Percentiles rank a stretch among this genome's conserved stretches.
Conservation (phyloP, 2,888 invertebrate species). For the Venustoraphidia nigricollis region DNA sequence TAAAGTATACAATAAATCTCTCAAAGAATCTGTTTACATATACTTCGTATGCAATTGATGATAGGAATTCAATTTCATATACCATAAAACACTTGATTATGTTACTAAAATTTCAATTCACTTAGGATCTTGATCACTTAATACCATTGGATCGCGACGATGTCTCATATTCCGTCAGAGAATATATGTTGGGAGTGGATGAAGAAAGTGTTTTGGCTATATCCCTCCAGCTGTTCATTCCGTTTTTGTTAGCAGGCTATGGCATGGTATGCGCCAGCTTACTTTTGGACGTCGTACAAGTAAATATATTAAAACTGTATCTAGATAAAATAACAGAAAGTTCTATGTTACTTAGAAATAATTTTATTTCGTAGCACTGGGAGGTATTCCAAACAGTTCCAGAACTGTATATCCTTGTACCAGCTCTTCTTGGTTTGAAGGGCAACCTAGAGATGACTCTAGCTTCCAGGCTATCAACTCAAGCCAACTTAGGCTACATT, state of each 20-base stretch:
- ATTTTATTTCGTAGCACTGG: constrained; percentile 50
- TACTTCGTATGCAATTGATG: no score
- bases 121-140: no score
- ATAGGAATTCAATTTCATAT: no score
- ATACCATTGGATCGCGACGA: no score
- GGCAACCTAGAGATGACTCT: constrained; percentile 92
- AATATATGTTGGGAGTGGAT: constrained; percentile 6
- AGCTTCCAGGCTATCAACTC: constrained; percentile 82
- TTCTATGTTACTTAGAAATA: constrained; percentile 5
- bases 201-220: constrained; percentile 49
- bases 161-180: no score
- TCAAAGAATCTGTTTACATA: no score
- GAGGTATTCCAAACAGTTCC: constrained; percentile 64
- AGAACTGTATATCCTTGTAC: constrained; percentile 81
- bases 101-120: no score
- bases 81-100: no score
- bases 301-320: constrained; percentile 14
- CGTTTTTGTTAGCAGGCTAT: constrained; percentile 74
- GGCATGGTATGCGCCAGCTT: constrained; percentile 86
- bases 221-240: constrained; percentile 66
- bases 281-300: constrained; percentile 67
- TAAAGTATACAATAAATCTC: no score
- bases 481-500: constrained; percentile 75
- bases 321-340: constrained; percentile 1
- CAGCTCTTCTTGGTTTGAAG: constrained; percentile 78